Conservation (phyloP, 2,113 vertebrate genomes). For the Zosterops pallidus region DNA sequence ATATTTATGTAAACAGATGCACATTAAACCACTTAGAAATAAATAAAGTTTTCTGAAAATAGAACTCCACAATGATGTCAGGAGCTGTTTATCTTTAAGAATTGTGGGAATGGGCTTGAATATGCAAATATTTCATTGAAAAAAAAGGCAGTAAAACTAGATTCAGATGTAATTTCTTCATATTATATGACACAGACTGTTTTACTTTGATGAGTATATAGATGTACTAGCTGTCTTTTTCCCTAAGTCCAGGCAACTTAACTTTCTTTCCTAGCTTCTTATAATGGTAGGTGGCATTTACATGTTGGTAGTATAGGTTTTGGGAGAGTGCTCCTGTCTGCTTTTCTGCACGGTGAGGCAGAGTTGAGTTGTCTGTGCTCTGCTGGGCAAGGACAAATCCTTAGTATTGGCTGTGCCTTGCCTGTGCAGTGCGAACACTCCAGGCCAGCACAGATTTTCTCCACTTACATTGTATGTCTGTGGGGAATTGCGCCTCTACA, state of each 20-base stretch:
- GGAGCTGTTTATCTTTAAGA: conserved; percentile 58
- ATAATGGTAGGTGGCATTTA: not conserved
- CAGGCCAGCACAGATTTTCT: not conserved
- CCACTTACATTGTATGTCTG: fast-evolving
- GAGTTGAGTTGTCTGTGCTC: not conserved
- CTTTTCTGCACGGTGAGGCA: not conserved
- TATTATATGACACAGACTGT: not conserved
- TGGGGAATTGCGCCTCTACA: not conserved
- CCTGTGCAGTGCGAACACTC: fast-evolving
- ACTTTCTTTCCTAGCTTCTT: not conserved
- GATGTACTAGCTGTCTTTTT: not conserved
- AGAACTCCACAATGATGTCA: conserved; percentile 61
- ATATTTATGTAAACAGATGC: conserved; percentile 69
- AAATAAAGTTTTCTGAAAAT: conserved; percentile 67
- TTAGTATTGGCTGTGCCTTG: not conserved
- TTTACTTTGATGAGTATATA: not conserved
- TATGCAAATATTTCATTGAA: conserved; percentile 53
- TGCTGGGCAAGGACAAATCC: not conserved
- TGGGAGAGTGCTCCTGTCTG: not conserved
- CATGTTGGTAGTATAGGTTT: not conserved
- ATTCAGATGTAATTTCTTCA: conserved; percentile 33
- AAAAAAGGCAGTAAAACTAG: not conserved
- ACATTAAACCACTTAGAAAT: conserved; percentile 63
- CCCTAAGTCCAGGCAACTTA: not conserved
- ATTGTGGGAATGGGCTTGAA: conserved; percentile 45